Base-by-base conservation (phyloP, 2,888 invertebrate species). In the Acrocyrtus sp. region DNA sequence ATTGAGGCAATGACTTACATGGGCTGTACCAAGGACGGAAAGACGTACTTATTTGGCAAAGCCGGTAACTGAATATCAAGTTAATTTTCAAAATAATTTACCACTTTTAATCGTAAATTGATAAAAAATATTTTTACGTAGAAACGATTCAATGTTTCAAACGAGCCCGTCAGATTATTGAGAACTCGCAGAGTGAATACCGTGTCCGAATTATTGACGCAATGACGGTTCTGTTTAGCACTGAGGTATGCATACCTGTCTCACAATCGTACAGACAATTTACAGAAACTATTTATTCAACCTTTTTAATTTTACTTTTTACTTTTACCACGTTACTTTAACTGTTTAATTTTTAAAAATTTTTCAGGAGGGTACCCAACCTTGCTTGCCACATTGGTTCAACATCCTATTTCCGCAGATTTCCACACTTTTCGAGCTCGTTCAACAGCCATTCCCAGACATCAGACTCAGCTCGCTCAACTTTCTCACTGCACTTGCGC, bases 381-480 rank as follows among this genome's bases (percentile, higher is more conserved):
- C 67, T 3, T 75, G 66, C 17, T 65, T 80, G 15, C 78, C 80
- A 8, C 66, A 73, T 3, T 81, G 81, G 81, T 81, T 81, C 56
- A 68, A 65, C 5, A 26, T 76, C 0, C 53, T 81, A 1, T 81
- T 81, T 47, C 77, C 77, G 8, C 75, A 80, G 27, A 78, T 79
- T 17, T 69, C 78, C 1, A 56, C 62, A 8, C 45, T 81, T 17
- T 79, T 81, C 62, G 68, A 69, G 12, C 51, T 81, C n/a, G 80
- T 79, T 5, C 80, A 80, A 56, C 77, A 74, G 17, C 81, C 81
- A 5, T 81, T 81, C 66, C 73, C 77, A 3, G 81, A 81, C 47
- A 74, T 81, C 17, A 58, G 80, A 6, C 62, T 80, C 17, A 72
- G 72, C 29, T 74, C 80, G 0, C 61, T 81, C 12, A 77, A 78